Percentiles rank a stretch among this genome's conserved stretches.
These are phyloP conservation scores for Patella caerulea DNA, from an alignment of 2,888 invertebrate species.

Conservation along the genomic window DNA sequence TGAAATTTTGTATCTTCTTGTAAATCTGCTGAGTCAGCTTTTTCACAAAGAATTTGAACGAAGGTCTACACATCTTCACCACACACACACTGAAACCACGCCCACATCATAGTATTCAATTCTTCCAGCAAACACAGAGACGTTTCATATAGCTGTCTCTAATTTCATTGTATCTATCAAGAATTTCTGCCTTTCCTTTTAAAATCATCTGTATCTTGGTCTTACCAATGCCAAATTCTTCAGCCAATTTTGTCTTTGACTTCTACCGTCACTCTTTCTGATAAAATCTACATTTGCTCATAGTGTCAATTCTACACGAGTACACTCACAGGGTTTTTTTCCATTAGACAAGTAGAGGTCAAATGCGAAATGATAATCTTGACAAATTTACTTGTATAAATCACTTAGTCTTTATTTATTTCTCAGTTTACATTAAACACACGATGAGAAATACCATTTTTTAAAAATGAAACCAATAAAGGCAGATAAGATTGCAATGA, in stretches of 20 bases:
- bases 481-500: no score
- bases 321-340: no score
- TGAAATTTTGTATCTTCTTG: neutral
- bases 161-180: slow-evolving; percentile 14
- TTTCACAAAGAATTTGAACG: slow-evolving; percentile 29
- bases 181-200: slow-evolving; percentile 23
- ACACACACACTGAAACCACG: slow-evolving; percentile 21
- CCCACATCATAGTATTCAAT: slow-evolving; percentile 11
- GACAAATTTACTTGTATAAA: no score
- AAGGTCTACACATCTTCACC: slow-evolving; percentile 17
- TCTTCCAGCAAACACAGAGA: neutral
- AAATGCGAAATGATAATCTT: no score
- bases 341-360: no score
- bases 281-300: slow-evolving; percentile 25
- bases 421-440: no score
- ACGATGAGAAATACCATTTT: no score
- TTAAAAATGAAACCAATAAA: no score
- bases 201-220: slow-evolving; percentile 26
- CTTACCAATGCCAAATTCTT: slow-evolving; percentile 26
- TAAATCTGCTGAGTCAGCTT: slow-evolving; percentile 29
- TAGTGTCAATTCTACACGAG: slow-evolving; percentile 21
- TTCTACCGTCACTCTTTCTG: slow-evolving; percentile 17
- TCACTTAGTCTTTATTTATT: no score
- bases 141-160: neutral
- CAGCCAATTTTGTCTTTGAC: slow-evolving; percentile 25